phyloP scores from a whole-genome alignment of 2,888 invertebrate genomes.

The Caenorhabditis sp. region DNA sequence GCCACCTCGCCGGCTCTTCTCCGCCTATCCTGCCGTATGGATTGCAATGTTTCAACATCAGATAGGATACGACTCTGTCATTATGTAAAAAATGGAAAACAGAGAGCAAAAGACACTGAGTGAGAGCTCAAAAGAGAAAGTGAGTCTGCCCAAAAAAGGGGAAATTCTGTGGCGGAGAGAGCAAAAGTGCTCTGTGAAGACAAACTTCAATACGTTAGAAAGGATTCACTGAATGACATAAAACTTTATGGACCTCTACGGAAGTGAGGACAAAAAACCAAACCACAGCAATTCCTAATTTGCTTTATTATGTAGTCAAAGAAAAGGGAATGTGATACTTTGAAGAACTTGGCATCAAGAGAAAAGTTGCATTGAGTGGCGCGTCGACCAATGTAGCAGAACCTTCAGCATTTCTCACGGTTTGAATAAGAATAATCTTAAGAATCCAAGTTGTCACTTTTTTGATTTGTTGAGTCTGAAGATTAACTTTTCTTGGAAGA shows the following conservation, averaged over 20 bases:
- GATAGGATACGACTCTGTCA: not conserved
- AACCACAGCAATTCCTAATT: not conserved
- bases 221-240: conserved; percentile 1
- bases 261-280: not conserved
- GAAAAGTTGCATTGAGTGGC: not conserved
- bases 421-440: not conserved
- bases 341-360: too few species aligned
- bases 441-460: not conserved
- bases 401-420: not conserved
- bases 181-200: not conserved
- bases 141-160: not conserved
- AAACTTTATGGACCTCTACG: conserved; percentile 4
- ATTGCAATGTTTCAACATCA: conserved; percentile 1
- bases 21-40: not conserved
- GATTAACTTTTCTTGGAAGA: not conserved
- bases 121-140: conserved; percentile 1
- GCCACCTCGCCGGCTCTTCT: not conserved
- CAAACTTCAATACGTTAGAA: conserved; percentile 7
- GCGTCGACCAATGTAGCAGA: not conserved
- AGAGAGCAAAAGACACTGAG: not conserved
- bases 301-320: not conserved
- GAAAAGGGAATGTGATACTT: not conserved
- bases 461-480: not conserved
- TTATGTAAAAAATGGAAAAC: not conserved
- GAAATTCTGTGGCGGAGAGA: not conserved